A percentile compares a stretch with the other conserved stretches of the same genome.
phyloP scores from a whole-genome alignment of 2,888 invertebrate genomes.

The Chouioia cunea region DNA sequence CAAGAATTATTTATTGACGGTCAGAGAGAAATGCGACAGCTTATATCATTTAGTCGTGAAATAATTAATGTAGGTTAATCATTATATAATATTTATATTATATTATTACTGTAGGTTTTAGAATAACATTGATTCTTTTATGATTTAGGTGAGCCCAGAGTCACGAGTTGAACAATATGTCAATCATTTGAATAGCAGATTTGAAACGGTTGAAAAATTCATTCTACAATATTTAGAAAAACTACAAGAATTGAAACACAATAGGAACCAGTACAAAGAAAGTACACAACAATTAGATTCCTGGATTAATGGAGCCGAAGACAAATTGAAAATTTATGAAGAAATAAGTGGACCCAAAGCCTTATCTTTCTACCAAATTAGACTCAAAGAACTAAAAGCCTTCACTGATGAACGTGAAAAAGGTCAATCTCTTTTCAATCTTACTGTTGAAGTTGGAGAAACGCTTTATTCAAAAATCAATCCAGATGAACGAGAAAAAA shows the following conservation, averaged over 20 bases:
- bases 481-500: conserved; percentile 87
- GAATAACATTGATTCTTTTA: not conserved
- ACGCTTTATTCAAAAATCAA: conserved; percentile 88
- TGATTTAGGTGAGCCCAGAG: conserved; percentile 72
- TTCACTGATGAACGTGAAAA: conserved; percentile 81
- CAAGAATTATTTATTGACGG: conserved; percentile 77
- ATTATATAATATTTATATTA: not conserved
- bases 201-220: conserved; percentile 81
- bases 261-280: conserved; percentile 78
- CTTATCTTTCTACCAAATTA: conserved; percentile 75
- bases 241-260: conserved; percentile 78
- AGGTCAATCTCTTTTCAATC: conserved; percentile 83
- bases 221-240: conserved; percentile 79
- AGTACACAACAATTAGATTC: conserved; percentile 79
- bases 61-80: conserved; percentile 76
- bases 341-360: conserved; percentile 84
- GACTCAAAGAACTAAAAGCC: conserved; percentile 81
- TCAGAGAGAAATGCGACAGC: conserved; percentile 76
- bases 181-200: conserved; percentile 81
- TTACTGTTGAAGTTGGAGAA: conserved; percentile 89
- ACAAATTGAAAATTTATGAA: conserved; percentile 80
- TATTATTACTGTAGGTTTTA: not conserved
- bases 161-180: conserved; percentile 86
- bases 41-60: conserved; percentile 78
- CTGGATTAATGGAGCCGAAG: conserved; percentile 84